Percentiles rank a stretch among this genome's conserved stretches.
phyloP scores from a whole-genome alignment of 37 sponge, comb jelly and placozoan genomes.

The Chondrosia reniformis region DNA sequence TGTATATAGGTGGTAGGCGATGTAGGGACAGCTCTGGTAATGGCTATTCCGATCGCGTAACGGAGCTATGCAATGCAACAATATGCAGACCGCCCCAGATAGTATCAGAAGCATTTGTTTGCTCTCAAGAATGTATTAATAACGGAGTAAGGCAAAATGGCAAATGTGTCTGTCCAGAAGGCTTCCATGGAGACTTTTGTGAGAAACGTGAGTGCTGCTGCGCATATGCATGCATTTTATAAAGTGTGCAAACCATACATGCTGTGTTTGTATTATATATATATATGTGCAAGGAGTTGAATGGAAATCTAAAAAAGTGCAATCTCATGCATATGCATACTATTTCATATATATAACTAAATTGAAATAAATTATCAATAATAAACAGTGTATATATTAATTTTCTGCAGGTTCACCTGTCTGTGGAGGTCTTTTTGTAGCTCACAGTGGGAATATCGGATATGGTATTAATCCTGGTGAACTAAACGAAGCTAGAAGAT shows the following conservation, averaged over 20 bases:
- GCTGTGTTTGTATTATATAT: background rate
- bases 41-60: conserved; percentile 35
- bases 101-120: conserved; percentile 16
- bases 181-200: conserved; percentile 50
- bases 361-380: too few species aligned
- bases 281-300: background rate
- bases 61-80: conserved; percentile 24
- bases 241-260: background rate
- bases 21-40: too few species aligned
- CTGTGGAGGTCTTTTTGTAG: conserved; percentile 34
- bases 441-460: conserved; percentile 21
- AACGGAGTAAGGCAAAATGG: too few species aligned
- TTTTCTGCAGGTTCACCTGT: conserved; percentile 26
- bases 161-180: background rate
- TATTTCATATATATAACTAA: too few species aligned
- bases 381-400: too few species aligned
- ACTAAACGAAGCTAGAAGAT: conserved; percentile 1
- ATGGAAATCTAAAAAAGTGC: background rate
- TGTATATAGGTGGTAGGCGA: too few species aligned
- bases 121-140: conserved; percentile 46
- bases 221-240: too few species aligned
- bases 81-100: conserved; percentile 29
- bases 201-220: conserved; percentile 54
- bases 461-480: conserved; percentile 9
- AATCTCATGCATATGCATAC: background rate